phyloP scores from a whole-genome alignment of 1,140 invertebrate species.

The Yoshiicerus persimilis region DNA sequence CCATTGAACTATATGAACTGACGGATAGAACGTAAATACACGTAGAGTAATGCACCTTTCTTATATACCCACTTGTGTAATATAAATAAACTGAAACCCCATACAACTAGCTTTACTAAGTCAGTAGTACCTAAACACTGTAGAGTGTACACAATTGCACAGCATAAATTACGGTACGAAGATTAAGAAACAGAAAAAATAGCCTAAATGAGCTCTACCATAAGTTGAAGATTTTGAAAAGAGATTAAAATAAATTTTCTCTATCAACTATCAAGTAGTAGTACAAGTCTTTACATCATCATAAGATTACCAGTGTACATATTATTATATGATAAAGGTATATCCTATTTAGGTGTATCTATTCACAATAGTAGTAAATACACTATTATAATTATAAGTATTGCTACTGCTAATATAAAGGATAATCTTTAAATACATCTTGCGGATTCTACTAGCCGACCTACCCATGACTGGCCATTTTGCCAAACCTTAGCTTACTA shows the following conservation, averaged over 20 bases:
- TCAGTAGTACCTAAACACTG: background rate
- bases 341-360: background rate
- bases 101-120: background rate
- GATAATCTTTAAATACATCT: no score
- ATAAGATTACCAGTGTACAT: background rate
- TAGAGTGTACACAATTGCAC: background rate
- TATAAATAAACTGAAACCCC: background rate
- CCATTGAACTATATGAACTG: background rate
- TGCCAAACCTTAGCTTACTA: background rate
- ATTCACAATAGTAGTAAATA: background rate
- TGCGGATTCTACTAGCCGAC: no score
- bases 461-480: background rate
- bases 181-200: background rate
- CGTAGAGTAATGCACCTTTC: background rate
- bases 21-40: background rate
- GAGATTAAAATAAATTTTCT: background rate
- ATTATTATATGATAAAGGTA: background rate
- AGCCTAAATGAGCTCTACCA: background rate
- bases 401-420: no score
- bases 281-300: no score
- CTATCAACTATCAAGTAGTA: no score
- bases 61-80: background rate
- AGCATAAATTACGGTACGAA: background rate
- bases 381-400: no score
- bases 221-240: background rate